Base-by-base conservation (phyloP, 2,888 invertebrate genomes). In the Thereva unica region DNA sequence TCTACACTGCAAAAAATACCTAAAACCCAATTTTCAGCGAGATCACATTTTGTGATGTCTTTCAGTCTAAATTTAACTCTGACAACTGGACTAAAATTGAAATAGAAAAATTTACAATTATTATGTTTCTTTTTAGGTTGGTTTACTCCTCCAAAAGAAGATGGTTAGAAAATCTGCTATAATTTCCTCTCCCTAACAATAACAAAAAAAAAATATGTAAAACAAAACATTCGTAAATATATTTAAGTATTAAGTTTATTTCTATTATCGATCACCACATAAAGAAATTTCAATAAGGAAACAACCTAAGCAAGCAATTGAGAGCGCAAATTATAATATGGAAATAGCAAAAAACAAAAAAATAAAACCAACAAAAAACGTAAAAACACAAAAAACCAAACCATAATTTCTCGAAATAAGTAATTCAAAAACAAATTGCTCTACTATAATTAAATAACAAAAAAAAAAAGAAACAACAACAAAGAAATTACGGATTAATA, bases 61-160 rank as follows among this genome's bases (percentile, higher is more conserved):
- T n/a, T n/a, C n/a, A n/a, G n/a, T n/a, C n/a, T n/a, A n/a, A n/a
- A n/a, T n/a, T n/a, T n/a, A n/a, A n/a, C n/a, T n/a, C n/a, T n/a
- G n/a, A n/a, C n/a, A n/a, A n/a, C n/a, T n/a, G n/a, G n/a, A n/a
- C n/a, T n/a, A n/a, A n/a, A n/a, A n/a, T n/a, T n/a, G 7, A 49
- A 3, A 49, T n/a, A 49, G 2, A 49, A 2, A 8, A 9, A 7
- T 42, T 42, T 9, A 8, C 42, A 42, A 42, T 42, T 7, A 3
- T 8, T 7, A 42, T 71, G 66, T 73, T 76, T 70, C 68, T 73
- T 85, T 84, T 9, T 83, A 93, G 93, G 93, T 74, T 93, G 93
- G 93, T 93, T 92, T 81, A 93, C 93, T 76, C 93, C 93, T 65
- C 93, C 93, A 40, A 93, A 93, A 81, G 93, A 92, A 85, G 93